Evolutionary conservation across 1,140 invertebrate genomes (phyloP), one percentile per base, ranked within the genome.

Genomic region (Drosophila azteca): DNA sequence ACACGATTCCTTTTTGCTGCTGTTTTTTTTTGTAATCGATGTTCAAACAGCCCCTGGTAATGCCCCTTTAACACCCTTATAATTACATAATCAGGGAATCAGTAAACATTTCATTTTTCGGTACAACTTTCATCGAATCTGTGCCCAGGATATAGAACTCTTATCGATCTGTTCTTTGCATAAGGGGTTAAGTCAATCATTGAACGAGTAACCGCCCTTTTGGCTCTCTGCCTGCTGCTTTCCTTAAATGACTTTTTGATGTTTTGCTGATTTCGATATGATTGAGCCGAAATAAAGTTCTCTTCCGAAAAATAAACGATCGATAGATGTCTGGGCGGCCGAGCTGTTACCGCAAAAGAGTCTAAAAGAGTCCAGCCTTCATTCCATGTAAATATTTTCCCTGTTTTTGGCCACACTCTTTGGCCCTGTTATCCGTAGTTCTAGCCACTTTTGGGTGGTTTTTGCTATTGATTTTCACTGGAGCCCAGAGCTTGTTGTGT

Each of bases 161-260:
- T 29, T 6, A 7, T 29, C 29, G 29, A 29, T 29, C 29, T 29
- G 29, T 29, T 29, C 6, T 29, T 29, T 31, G 8, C 8, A 9
- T 8, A 31, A 9, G 2, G 31, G 31, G 31, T 3, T 3, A 31
- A 31, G 9, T 31, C 29, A 31, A 9, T 31, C 8, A 31, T 31
- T 8, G 29, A 31, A 31, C 9, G 9, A 8, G 3, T 31, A 20
- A 1, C 17, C 17, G 0, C 17, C 17, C 17, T 20, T 20, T 1
- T 20, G 0, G 17, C 17, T 20, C 17, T 1, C 17, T 20, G 17
- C 17, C 17, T 20, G 17, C 17, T 20, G 17, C 17, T 73, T 73
- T 65, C 22, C 60, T 61, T 54, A 81, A 85, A 85, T 49, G 82
- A 87, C 65, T 65, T 82, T 87, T 85, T 87, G 70, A 85, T 87